phyloP scores from a whole-genome alignment of 2,888 invertebrate genomes.

The Gortyna flavago region DNA sequence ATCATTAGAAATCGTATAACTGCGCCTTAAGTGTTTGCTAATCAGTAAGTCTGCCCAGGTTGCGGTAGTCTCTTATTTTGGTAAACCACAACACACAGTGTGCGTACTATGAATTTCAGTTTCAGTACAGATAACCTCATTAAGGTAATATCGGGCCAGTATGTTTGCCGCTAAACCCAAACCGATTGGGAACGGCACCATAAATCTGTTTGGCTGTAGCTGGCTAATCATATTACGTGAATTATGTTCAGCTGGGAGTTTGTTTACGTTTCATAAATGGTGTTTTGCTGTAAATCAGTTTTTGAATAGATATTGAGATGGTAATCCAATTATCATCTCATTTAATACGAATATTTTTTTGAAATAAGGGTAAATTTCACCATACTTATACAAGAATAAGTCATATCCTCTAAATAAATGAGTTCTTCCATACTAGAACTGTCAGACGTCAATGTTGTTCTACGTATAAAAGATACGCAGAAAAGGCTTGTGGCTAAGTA shows the following conservation, averaged over 20 bases:
- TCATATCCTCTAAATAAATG: too few relatives aligned
- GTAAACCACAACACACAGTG: not conserved
- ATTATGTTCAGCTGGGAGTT: constrained; percentile 14
- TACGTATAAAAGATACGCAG: too few relatives aligned
- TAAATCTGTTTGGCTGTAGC: constrained; percentile 39
- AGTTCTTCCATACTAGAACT: too few relatives aligned
- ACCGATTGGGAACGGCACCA: constrained; percentile 33
- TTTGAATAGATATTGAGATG: not conserved
- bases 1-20: too few relatives aligned
- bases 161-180: constrained; percentile 34
- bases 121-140: constrained; percentile 33
- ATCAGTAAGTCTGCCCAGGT: not conserved
- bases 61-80: not conserved
- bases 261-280: constrained; percentile 25
- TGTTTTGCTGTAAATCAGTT: constrained; percentile 17
- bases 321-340: not conserved
- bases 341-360: not conserved
- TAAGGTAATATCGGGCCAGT: constrained; percentile 14
- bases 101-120: constrained; percentile 7
- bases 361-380: not conserved
- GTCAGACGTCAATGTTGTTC: too few relatives aligned
- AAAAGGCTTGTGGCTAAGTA: too few relatives aligned
- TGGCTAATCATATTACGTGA: constrained; percentile 43
- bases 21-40: not conserved
- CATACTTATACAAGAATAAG: too few relatives aligned